These are phyloP conservation scores for Epirrita christyi DNA, from an alignment of 2,888 invertebrate genomes.

Conservation along the genomic window DNA sequence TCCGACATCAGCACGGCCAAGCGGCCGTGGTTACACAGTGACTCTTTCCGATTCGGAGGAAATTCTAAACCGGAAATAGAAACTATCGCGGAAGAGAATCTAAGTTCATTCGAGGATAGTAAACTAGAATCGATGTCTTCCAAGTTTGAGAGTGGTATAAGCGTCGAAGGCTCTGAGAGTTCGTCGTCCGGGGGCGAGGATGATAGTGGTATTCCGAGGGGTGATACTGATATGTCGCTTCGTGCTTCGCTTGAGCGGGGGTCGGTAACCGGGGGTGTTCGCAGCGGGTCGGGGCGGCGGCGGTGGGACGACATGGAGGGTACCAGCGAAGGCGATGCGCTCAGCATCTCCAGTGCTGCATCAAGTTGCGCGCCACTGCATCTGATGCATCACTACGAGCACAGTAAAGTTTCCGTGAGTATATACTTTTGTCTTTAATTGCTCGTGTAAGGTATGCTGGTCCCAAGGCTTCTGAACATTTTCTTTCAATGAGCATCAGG, in stretches of 20 bases:
- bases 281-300: conserved; percentile 81
- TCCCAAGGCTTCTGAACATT: too few relatives aligned
- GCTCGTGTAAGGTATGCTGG: too few relatives aligned
- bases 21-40: conserved; percentile 77
- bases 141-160: conserved; percentile 73
- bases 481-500: too few relatives aligned
- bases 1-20: conserved; percentile 72
- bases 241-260: conserved; percentile 82
- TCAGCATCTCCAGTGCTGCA: conserved; percentile 78
- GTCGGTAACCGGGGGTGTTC: conserved; percentile 76
- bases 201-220: conserved; percentile 76
- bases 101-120: conserved; percentile 48
- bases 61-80: conserved; percentile 57
- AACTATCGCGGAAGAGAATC: conserved; percentile 59
- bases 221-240: conserved; percentile 64
- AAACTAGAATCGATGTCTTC: conserved; percentile 61
- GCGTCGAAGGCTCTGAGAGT: conserved; percentile 67
- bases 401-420: conserved; percentile 81
- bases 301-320: conserved; percentile 79
- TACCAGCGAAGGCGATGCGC: conserved; percentile 75
- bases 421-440: neutral
- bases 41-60: conserved; percentile 72
- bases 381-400: conserved; percentile 72
- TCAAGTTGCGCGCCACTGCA: conserved; percentile 78
- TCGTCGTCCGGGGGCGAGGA: conserved; percentile 70